Evolutionary conservation across 2,113 vertebrate genomes (phyloP), one percentile per base, ranked within the genome.

Genomic region (Bothrops jararaca): DNA sequence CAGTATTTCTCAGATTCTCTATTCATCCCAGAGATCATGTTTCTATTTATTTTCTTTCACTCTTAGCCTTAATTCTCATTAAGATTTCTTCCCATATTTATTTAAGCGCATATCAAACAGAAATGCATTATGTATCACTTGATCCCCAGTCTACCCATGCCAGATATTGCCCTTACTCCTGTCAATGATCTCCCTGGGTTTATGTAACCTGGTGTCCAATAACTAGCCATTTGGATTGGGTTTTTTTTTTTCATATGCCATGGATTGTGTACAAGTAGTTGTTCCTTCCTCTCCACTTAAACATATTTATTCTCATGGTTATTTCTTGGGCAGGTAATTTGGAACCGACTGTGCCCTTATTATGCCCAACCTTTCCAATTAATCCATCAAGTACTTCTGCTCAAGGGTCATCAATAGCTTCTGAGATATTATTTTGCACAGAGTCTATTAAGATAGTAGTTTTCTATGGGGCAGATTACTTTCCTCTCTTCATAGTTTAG

Each of bases 201-300:
- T 94, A 64, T 85, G 54, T 94, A 95, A 95, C 95, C 95, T 92
- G 92, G 92, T 86, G 94, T 95, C 92, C 54, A 91, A 74, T 94
- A 95, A 94, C 91, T 6, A 94, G 53, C 58, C 95, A 92, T 96
- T 94, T 93, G 95, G 57, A 42, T 80, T 80, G 91, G 24, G 0
- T 10, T 60, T 26, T 60, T 60, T 57, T 15, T 0, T 92, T 94
- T 93, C 69, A 94, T 54, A 90, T 85, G 87, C 64, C 0, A 0
- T 2, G 80, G 88, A 69, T n/a, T 93, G 50, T 42, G 39, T 92
- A 24, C 86, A 91, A 90, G 54, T 50, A 20, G 91, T 94, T 95
- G 91, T 94, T 74, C 57, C 20, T 80, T 42, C 34, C 74, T 42
- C 34, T 3, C 34, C 34, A 22, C n/a, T 34, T 91, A 22, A 80